Evolutionary conservation across 1,140 invertebrate genomes (phyloP).

Genomic region (Drepana arcuata): DNA sequence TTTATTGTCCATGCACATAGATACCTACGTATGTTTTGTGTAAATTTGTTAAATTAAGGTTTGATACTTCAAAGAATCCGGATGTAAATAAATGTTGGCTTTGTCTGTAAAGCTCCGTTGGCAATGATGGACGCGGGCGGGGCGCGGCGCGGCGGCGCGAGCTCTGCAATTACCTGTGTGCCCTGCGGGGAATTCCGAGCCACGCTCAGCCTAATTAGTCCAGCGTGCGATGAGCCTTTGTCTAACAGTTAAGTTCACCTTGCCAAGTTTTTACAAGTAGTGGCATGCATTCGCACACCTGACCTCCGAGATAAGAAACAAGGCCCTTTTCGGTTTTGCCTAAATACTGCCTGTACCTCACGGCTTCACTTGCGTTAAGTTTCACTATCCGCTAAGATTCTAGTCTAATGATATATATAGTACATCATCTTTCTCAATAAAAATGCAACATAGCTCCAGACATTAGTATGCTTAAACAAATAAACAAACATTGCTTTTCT

Average conservation of each 20-base stretch:
- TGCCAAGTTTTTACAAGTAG: constrained; percentile 48
- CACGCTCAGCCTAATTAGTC: constrained; percentile 52
- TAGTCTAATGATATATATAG: not conserved
- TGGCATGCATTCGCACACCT: constrained; percentile 30
- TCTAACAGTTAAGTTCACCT: constrained; percentile 59
- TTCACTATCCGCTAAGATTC: not conserved
- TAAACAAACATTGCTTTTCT: not conserved
- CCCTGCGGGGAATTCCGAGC: constrained; percentile 49
- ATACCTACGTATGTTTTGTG: no score
- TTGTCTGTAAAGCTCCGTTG: constrained; percentile 40
- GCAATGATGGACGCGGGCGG: constrained; percentile 25
- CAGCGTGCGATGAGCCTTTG: constrained; percentile 60
- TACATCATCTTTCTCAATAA: not conserved
- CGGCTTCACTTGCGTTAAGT: not conserved
- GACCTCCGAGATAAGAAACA: constrained; percentile 45
- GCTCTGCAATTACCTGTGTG: constrained; percentile 39
- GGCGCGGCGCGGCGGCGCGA: constrained; percentile 21
- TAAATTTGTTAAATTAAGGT: not conserved
- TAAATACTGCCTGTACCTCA: constrained; percentile 17
- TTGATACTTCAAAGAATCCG: constrained; percentile 32
- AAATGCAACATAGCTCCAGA: no score
- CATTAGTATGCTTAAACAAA: not conserved
- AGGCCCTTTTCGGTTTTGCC: constrained; percentile 35
- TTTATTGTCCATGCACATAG: no score
- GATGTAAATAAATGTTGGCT: constrained; percentile 61